Evolutionary conservation across 2,113 vertebrate species (phyloP), one percentile per base, ranked within the genome.

Genomic region (Seriola dumerili): DNA sequence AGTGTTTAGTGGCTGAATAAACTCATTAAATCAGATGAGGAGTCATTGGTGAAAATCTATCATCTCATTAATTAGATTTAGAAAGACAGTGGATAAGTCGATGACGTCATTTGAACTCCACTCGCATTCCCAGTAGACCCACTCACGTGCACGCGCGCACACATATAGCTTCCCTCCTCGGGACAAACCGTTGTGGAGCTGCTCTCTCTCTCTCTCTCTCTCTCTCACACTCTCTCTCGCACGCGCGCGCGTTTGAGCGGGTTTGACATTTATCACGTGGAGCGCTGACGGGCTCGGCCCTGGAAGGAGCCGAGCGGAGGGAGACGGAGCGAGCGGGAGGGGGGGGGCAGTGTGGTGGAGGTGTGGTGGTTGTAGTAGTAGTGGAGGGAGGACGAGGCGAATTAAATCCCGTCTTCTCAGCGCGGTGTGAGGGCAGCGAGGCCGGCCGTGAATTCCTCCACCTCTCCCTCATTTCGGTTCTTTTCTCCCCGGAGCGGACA

Each of bases 201-300:
- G 29, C 29, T 29, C 29, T 29, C 29, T 29, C 29, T 29, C 29
- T 29, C 29, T 29, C 2, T 29, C 29, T 29, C 29, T 29, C 29
- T 29, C 29, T 29, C 25, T 29, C 25, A 2, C 25, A 2, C 25
- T 25, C 29, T 38, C 29, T 48, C 23, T 9, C 38, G 55, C 42
- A 58, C 10, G 38, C 48, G 55, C 70, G 78, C 76, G 79, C 85
- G 78, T 83, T 84, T 73, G 9, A 86, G 90, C 82, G 57, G 69
- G 80, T 81, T 87, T 94, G 92, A 94, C 93, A 90, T 89, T 87
- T 88, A 70, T 95, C 94, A 95, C 94, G 93, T 94, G 94, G 84
- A 83, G 86, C 72, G 54, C 66, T 9, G 86, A 63, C 19, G 68
- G 84, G 82, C 85, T 87, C 84, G 78, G 82, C 89, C 85, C 83